Base-by-base conservation (phyloP, 2,888 invertebrate genomes). In the Himalopsyche japonica region DNA sequence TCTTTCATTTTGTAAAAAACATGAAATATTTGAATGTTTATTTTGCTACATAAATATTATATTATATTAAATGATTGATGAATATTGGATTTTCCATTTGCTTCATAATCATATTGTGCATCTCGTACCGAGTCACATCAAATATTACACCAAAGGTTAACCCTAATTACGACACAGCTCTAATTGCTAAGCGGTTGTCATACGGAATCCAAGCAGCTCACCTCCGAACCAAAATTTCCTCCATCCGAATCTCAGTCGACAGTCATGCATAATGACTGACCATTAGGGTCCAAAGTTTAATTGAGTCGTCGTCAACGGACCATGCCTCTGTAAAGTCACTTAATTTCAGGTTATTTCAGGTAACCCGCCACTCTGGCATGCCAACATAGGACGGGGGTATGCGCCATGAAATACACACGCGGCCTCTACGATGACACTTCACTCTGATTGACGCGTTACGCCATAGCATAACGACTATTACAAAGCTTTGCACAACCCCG, bases 271-370 rank as follows among this genome's bases (percentile, higher is more conserved):
- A 79, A 79, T n/a, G 78, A 43, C 78, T 84, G 82, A 84, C 86
- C 86, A 82, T 84, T 81, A 84, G 76, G 80, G 85, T 78, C 64
- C 83, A 77, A 85, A 85, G 83, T 85, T 85, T 85, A 85, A 85
- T 85, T 85, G 85, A 83, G 85, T 85, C 83, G 80, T 78, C 83
- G 83, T 83, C 85, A 34, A 81, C 15, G 77, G 82, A 80, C 76
- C 49, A 48, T 27, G 70, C 77, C 57, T 24, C 57, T 57, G 57
- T 57, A 57, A 57, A 57, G 27, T 81, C 76, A 32, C 79, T 84
- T 82, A 82, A 84, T 82, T 84, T 34, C 70, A 70, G 82, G 79
- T 70, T 79, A 84, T 84, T 82, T 49, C 82, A 79, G 84, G 84
- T 81, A 49, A 81, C 81, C 78, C 48, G 24, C n/a, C 76, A 48